phyloP scores from a whole-genome alignment of 1,140 invertebrate species.

The Matsumurasca onukii region DNA sequence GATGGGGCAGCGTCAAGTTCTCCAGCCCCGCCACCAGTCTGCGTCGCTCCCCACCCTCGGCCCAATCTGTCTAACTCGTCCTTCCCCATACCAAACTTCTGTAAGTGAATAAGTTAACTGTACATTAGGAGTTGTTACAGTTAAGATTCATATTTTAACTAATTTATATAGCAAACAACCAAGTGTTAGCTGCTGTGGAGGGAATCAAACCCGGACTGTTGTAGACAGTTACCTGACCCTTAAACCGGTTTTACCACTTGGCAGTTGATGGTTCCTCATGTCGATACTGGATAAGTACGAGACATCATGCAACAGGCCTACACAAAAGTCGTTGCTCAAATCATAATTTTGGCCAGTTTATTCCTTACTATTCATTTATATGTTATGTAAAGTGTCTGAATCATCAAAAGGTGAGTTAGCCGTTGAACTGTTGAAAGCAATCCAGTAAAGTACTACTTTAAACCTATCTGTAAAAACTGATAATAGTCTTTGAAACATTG shows the following conservation, averaged over 20 bases:
- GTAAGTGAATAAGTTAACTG: constrained; percentile 8
- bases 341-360: no score
- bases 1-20: constrained; percentile 23
- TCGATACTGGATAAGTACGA: no score
- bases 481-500: no score
- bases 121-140: neutral
- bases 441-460: neutral
- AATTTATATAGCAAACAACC: neutral
- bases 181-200: neutral
- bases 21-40: constrained; percentile 23
- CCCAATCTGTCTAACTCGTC: neutral
- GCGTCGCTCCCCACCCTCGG: constrained; percentile 33
- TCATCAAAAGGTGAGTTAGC: no score
- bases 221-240: neutral
- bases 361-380: no score
- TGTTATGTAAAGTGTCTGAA: no score
- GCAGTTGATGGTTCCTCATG: no score
- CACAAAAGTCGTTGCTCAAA: no score
- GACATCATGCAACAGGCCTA: no score
- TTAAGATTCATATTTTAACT: neutral
- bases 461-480: neutral
- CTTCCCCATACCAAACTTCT: constrained; percentile 19
- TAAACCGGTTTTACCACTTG: neutral
- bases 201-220: neutral
- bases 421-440: neutral